These are phyloP conservation scores for Melipona quadrifasciata DNA, from an alignment of 1,140 invertebrate genomes.

Conservation along the genomic window DNA sequence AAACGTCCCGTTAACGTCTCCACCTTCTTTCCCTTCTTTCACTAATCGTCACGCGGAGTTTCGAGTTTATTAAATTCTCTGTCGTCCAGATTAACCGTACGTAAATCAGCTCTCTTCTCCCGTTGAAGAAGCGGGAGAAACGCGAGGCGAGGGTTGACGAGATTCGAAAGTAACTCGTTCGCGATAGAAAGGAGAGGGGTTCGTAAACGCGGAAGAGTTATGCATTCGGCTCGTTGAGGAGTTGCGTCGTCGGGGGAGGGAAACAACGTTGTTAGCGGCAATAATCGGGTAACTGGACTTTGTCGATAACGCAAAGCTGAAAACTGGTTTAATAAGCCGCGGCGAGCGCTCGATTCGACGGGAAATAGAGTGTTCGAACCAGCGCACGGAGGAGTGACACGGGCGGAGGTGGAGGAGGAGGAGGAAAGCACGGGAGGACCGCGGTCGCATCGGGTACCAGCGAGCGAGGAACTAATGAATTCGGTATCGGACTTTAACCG, in stretches of 20 bases:
- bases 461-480: conserved; percentile 23
- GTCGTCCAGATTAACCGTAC: no score
- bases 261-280: not conserved
- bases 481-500: conserved; percentile 15
- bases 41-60: conserved; percentile 1
- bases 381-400: no score
- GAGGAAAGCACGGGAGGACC: not conserved
- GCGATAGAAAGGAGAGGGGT: not conserved
- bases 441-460: not conserved
- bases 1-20: conserved; percentile 17
- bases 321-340: not conserved
- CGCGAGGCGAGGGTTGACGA: not conserved
- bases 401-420: not conserved
- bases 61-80: conserved; percentile 13
- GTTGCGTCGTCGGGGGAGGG: not conserved
- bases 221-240: not conserved
- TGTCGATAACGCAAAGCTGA: not conserved
- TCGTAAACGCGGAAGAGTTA: not conserved
- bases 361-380: no score
- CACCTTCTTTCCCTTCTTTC: conserved; percentile 7
- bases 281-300: not conserved
- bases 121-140: no score
- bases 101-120: no score
- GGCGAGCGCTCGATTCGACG: not conserved
- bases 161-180: not conserved